A percentile compares a stretch with the other conserved stretches of the same genome.
Evolutionary conservation across 2,113 vertebrate species (phyloP).

Genomic region (Lichenostomus cassidix): DNA sequence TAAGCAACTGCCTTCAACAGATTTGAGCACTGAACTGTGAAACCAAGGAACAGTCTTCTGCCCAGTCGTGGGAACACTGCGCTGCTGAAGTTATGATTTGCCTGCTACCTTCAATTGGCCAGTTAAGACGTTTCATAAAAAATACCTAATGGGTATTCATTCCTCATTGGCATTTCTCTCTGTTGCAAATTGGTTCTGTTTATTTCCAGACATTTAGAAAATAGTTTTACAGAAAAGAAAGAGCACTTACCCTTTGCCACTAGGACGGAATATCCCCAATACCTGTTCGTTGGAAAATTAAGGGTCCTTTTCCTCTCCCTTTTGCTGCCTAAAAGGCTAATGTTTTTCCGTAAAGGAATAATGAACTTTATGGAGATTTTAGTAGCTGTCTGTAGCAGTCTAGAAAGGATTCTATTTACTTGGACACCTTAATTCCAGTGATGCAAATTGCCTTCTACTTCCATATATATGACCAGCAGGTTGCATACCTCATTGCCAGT

Average conservation of each 20-base stretch:
- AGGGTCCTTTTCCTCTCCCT: background rate
- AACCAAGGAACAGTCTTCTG: background rate
- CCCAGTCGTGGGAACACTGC: rapidly evolving
- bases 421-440: background rate
- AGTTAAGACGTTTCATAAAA: background rate
- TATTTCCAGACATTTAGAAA: background rate
- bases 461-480: background rate
- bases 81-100: background rate
- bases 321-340: background rate
- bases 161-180: background rate
- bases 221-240: background rate
- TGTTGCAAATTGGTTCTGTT: background rate
- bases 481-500: background rate
- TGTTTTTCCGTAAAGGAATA: background rate
- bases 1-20: background rate
- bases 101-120: background rate
- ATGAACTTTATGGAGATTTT: background rate
- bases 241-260: background rate
- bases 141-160: background rate
- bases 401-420: background rate
- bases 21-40: background rate
- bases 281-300: background rate
- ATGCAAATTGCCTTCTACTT: background rate
- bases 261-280: background rate
- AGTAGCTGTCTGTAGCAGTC: background rate